Evolutionary conservation across 2,113 vertebrate genomes (phyloP).

Genomic region (Aptenodytes forsteri): DNA sequence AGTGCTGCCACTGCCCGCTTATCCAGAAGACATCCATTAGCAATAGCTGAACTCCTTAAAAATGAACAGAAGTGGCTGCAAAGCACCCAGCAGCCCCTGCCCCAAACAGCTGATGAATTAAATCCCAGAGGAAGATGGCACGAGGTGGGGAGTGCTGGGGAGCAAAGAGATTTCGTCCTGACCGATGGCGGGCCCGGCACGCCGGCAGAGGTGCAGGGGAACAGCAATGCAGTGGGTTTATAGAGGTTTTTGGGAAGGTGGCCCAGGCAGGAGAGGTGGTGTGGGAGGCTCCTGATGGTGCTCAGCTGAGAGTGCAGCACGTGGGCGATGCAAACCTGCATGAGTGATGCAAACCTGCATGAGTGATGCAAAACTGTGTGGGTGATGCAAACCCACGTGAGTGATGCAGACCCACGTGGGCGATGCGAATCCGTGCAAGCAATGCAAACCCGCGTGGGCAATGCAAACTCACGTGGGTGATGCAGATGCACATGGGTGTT

Average conservation of each 20-base stretch:
- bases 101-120: background rate
- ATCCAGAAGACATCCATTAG: background rate
- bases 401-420: rapidly evolving
- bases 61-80: background rate
- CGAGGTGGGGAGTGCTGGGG: rapidly evolving
- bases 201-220: background rate
- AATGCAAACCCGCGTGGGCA: rapidly evolving
- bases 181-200: background rate
- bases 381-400: too few species aligned
- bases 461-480: rapidly evolving
- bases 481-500: rapidly evolving
- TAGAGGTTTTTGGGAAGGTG: background rate
- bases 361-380: too few species aligned
- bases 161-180: rapidly evolving
- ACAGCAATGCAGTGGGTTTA: too few species aligned
- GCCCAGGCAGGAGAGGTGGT: background rate
- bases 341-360: rapidly evolving
- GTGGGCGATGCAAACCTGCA: too few species aligned
- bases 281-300: background rate
- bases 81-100: background rate
- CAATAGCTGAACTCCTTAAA: background rate
- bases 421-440: rapidly evolving
- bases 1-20: background rate
- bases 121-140: background rate
- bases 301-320: background rate